Base-by-base conservation (phyloP, 2,888 invertebrate genomes). In the Notodonta dromedarius region DNA sequence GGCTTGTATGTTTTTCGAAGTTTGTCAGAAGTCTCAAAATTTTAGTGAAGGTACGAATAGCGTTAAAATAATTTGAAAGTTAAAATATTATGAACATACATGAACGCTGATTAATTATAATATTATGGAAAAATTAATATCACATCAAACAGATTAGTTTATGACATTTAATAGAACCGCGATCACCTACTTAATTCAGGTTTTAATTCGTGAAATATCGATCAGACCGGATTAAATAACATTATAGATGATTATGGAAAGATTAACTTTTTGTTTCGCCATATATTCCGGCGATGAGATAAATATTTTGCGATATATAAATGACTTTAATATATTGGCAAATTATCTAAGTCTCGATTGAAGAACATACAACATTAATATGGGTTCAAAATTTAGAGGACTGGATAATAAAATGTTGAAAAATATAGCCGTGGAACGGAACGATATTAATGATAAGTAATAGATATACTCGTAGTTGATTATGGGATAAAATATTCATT, bases 131-230 rank as follows among this genome's bases (percentile, higher is more conserved):
- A 65, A 62, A 53, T 62, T 39, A 24, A 62, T 68, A 58, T 62
- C 35, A 65, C 16, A 50, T 50, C 50, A 50, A 50, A 50, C 16
- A 16, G 50, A 50, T 67, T 66, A 67, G 63, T 66, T 63, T 64
- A 57, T 61, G 73, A 67, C 62, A 73, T 73, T 74, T 71, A 66
- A 57, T 67, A 59, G 60, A 64, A 66, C 56, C 42, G 32, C 57
- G 48, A 42, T 53, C 57, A 54, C 51, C 56, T 16, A 60, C 57
- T 46, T 60, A 59, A 61, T 57, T 56, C 40, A 65, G 57, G 58
- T 48, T 54, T 52, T 14, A 58, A 62, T 58, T 13, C 57, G 39
- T 60, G 52, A 63, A 65, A 67, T 62, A 63, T 73, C 14, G 67
- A 58, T 52, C 51, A 57, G 58, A 61, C 70, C 73, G 65, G 65